A percentile compares a stretch with the other conserved stretches of the same genome.
phyloP scores from a whole-genome alignment of 1,140 invertebrate species.

The Drosophila melanogaster region DNA sequence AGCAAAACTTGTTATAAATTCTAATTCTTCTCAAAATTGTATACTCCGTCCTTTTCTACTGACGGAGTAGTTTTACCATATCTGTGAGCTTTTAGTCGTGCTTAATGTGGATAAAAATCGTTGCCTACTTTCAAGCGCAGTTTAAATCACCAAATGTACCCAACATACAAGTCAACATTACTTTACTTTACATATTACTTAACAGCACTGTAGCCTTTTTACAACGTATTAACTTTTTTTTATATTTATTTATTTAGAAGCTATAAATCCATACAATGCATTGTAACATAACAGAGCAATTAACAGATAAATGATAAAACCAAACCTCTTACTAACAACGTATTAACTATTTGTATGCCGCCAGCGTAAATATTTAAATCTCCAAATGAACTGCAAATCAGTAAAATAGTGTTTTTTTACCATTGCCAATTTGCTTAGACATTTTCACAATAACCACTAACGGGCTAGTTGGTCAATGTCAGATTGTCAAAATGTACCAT shows the following conservation, averaged over 20 bases:
- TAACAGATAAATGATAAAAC: no score
- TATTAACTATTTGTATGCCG: not conserved
- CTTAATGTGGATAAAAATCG: not conserved
- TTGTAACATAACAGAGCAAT: no score
- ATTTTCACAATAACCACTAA: constrained; percentile 36
- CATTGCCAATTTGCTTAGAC: not conserved
- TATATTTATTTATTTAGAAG: no score
- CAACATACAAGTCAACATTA: not conserved
- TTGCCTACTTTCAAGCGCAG: not conserved
- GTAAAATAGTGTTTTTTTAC: constrained; percentile 4
- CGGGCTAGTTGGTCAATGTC: constrained; percentile 68
- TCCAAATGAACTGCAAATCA: not conserved
- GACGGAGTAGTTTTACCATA: not conserved
- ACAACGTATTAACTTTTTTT: no score
- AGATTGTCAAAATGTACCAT: constrained; percentile 18
- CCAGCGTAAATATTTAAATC: not conserved
- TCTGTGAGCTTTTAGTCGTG: not conserved
- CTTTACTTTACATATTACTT: not conserved
- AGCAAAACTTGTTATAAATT: no score
- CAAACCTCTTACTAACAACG: no score
- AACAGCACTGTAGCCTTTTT: not conserved
- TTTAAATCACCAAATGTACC: not conserved
- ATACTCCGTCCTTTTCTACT: no score
- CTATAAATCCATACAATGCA: no score
- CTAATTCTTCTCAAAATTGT: no score